phyloP scores from a whole-genome alignment of 2,113 vertebrate species.

The Camelus bactrianus region DNA sequence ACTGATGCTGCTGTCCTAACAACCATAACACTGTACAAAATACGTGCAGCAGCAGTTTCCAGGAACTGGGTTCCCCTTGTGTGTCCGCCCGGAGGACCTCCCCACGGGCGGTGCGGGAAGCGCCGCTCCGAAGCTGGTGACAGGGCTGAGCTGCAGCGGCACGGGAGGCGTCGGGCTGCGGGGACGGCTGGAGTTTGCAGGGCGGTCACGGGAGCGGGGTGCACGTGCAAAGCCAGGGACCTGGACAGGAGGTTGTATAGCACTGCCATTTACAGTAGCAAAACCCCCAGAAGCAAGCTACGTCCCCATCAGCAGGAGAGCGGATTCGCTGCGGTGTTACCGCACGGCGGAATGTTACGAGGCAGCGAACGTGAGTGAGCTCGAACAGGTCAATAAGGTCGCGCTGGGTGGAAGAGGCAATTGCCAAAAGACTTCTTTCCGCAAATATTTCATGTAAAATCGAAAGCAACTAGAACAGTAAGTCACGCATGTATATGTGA shows the following conservation, averaged over 20 bases:
- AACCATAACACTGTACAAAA: constrained; percentile 8
- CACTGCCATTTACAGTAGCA: constrained; percentile 7
- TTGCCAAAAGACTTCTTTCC: not conserved
- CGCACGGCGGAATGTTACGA: not conserved
- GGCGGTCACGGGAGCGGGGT: not conserved
- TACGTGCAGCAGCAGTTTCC: not conserved
- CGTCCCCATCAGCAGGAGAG: not conserved
- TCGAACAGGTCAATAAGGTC: not conserved
- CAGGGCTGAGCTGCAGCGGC: not conserved
- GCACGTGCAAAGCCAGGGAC: not conserved
- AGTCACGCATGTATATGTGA: not conserved
- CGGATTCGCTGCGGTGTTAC: not conserved
- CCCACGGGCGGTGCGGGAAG: not conserved
- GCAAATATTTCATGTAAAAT: not conserved
- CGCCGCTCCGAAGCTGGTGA: not conserved
- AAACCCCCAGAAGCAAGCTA: not conserved
- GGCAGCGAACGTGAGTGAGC: not conserved
- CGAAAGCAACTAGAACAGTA: not conserved
- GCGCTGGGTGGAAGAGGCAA: not conserved
- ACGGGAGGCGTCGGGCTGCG: not conserved
- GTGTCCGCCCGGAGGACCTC: not conserved
- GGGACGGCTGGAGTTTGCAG: not conserved
- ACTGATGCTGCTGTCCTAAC: not conserved
- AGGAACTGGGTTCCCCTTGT: not conserved
- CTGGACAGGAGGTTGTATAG: not conserved